Percentiles rank a stretch among this genome's conserved stretches.
Evolutionary conservation across 2,113 vertebrate genomes (phyloP).

Genomic region (Atrichornis clamosus): DNA sequence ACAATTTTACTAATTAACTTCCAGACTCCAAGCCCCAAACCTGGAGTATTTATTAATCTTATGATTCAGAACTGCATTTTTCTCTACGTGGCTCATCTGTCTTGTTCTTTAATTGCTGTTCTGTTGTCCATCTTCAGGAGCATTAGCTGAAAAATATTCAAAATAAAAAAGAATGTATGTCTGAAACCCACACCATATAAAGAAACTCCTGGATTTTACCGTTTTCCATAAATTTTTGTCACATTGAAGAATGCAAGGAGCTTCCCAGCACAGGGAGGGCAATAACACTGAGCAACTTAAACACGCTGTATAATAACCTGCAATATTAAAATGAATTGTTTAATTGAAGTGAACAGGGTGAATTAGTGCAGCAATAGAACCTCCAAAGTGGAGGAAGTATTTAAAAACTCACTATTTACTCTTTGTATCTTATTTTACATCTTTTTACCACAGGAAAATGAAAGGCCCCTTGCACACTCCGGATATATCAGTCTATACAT

Average conservation of each 20-base stretch:
- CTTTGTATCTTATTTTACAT: not conserved
- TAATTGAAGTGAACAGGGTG: not conserved
- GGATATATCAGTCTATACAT: not conserved
- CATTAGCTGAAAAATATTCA: not conserved
- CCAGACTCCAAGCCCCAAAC: not conserved
- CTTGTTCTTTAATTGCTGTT: not conserved
- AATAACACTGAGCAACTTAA: not conserved
- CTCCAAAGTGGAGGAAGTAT: not conserved
- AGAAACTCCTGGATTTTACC: not conserved
- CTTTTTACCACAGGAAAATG: not conserved
- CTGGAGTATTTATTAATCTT: not conserved
- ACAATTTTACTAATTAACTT: not conserved
- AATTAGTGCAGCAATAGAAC: not conserved
- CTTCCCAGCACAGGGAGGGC: not conserved
- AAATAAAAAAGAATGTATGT: not conserved
- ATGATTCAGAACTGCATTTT: not conserved
- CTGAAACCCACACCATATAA: not conserved
- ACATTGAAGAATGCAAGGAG: not conserved
- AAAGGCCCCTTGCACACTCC: not conserved
- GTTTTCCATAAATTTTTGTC: not conserved
- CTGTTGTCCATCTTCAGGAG: not conserved
- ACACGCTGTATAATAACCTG: not conserved
- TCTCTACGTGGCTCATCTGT: not conserved
- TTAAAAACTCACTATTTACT: not conserved
- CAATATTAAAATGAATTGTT: slow-evolving; percentile 1